phyloP scores from a whole-genome alignment of 1,140 invertebrate species.

The Zeugodacus cucurbitae region DNA sequence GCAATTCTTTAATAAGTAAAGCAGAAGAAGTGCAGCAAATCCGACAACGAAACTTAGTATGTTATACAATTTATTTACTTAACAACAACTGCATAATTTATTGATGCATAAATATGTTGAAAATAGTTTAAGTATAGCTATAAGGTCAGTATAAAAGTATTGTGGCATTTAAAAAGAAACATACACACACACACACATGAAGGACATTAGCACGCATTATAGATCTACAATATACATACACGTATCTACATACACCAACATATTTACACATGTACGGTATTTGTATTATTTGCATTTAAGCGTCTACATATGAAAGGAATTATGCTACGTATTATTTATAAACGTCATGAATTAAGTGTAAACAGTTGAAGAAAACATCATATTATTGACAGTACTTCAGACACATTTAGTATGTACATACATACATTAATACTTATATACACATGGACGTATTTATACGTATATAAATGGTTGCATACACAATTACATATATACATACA shows the following conservation, averaged over 20 bases:
- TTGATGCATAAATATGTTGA: background rate
- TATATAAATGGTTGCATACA: background rate
- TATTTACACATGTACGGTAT: background rate
- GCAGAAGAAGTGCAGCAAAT: background rate
- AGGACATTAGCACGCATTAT: background rate
- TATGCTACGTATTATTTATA: too few relatives aligned
- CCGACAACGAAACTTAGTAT: background rate
- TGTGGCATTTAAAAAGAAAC: too few relatives aligned
- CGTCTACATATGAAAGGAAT: too few relatives aligned
- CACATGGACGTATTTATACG: too few relatives aligned
- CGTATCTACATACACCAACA: background rate
- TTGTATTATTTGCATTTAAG: background rate
- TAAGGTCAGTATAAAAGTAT: background rate
- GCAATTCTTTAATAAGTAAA: background rate
- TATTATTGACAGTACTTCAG: background rate
- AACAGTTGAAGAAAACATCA: background rate
- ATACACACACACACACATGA: background rate
- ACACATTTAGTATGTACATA: background rate
- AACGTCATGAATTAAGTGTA: background rate
- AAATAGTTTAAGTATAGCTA: background rate
- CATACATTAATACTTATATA: background rate
- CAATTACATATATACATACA: background rate
- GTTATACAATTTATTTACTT: background rate
- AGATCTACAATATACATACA: background rate
- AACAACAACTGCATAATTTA: background rate